Conservation (phyloP, 2,113 vertebrate genomes). For the Rhea americana region DNA sequence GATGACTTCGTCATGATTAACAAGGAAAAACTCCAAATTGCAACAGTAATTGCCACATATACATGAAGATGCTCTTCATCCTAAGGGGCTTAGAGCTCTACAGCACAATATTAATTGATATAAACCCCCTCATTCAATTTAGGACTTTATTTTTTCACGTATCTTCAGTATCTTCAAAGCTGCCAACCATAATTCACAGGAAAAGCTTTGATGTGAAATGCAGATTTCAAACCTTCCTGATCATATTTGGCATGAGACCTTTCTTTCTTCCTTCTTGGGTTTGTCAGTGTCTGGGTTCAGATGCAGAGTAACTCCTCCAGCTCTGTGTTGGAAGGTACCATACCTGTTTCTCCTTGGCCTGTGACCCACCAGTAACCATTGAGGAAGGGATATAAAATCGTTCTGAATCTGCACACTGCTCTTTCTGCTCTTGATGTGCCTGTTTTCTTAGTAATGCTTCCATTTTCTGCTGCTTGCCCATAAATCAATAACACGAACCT, state of each 20-base stretch:
- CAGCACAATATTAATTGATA: not conserved
- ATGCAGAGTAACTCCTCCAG: not conserved
- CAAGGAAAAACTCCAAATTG: not conserved
- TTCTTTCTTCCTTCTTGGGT: not conserved
- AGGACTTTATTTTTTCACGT: not conserved
- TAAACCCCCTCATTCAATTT: not conserved
- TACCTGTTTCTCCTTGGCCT: not conserved
- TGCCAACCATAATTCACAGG: slow-evolving; percentile 14
- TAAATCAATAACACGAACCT: not conserved
- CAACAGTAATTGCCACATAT: not conserved
- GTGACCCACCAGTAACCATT: not conserved
- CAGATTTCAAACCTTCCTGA: slow-evolving; percentile 7
- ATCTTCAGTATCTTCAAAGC: not conserved
- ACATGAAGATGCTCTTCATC: not conserved
- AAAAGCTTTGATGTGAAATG: slow-evolving; percentile 21
- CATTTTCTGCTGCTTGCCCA: not conserved
- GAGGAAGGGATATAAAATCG: not conserved
- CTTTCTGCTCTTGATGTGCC: not conserved
- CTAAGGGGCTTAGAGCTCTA: not conserved
- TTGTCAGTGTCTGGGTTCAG: not conserved
- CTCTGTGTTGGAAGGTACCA: not conserved
- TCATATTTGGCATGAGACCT: not conserved
- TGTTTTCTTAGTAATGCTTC: not conserved
- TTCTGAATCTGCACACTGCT: not conserved
- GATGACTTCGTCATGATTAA: not conserved